Evolutionary conservation across 2,113 vertebrate species (phyloP).

Genomic region (Lethenteron reissneri): DNA sequence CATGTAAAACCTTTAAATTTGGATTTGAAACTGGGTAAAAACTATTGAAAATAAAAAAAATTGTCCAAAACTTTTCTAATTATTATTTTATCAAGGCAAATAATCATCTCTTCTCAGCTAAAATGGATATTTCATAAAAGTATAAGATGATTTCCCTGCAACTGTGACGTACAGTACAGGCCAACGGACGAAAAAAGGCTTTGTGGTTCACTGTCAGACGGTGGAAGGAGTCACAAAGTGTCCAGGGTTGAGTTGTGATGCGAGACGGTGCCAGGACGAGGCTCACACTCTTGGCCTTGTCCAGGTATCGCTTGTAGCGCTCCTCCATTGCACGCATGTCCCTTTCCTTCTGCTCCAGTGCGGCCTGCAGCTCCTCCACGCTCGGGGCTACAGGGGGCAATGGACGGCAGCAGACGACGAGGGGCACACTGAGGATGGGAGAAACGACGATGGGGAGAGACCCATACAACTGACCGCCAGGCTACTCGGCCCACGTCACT

Average conservation of each 20-base stretch:
- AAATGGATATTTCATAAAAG: no score
- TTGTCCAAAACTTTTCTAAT: conserved; percentile 1
- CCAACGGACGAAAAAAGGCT: no score
- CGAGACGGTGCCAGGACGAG: neutral
- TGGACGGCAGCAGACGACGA: neutral
- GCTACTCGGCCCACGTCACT: neutral
- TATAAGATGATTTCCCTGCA: no score
- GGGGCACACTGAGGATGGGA: neutral
- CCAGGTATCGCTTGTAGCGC: conserved; percentile 48
- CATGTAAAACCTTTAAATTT: no score
- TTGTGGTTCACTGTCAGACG: no score
- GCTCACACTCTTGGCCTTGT: conserved; percentile 41
- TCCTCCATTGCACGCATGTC: conserved; percentile 68
- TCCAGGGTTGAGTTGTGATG: no score
- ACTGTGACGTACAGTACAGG: no score
- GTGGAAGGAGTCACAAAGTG: no score
- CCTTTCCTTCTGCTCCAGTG: conserved; percentile 47
- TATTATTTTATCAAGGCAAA: neutral
- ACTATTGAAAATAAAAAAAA: neutral
- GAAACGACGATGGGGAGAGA: neutral
- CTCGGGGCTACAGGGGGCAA: conserved; percentile 28
- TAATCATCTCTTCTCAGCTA: neutral
- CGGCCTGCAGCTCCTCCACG: conserved; percentile 50
- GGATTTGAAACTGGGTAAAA: neutral
- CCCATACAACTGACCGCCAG: neutral